phyloP scores from a whole-genome alignment of 2,888 invertebrate species.

The Metalampra italica region DNA sequence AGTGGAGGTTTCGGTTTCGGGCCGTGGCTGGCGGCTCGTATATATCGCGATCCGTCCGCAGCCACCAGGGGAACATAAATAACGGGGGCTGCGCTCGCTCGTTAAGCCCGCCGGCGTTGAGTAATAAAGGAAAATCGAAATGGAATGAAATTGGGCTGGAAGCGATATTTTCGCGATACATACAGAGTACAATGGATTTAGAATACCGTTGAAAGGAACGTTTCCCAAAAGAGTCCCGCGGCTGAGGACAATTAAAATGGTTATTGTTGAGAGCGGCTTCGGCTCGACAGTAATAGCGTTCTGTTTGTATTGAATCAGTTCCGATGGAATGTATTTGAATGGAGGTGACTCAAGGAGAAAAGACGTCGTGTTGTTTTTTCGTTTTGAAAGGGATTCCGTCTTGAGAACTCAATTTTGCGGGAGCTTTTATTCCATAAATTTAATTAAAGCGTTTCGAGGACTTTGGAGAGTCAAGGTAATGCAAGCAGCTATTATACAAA shows the following conservation, averaged over 20 bases:
- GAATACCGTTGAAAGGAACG: slow-evolving; percentile 61
- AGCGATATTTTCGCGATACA: slow-evolving; percentile 73
- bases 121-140: slow-evolving; percentile 79
- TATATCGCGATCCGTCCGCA: slow-evolving; percentile 73
- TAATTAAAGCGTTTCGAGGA: slow-evolving; percentile 52
- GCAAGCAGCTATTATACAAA: slow-evolving; percentile 24
- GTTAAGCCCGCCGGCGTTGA: slow-evolving; percentile 75
- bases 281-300: slow-evolving; percentile 46
- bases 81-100: slow-evolving; percentile 71
- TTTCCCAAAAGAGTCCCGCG: slow-evolving; percentile 53
- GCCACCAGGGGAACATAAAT: slow-evolving; percentile 77
- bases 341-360: slow-evolving; percentile 54
- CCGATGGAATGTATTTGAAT: slow-evolving; percentile 56
- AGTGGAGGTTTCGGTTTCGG: slow-evolving; percentile 62
- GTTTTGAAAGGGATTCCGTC: slow-evolving; percentile 43
- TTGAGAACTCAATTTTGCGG: slow-evolving; percentile 52
- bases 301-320: slow-evolving; percentile 61
- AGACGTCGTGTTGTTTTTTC: slow-evolving; percentile 53
- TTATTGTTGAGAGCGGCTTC: slow-evolving; percentile 58
- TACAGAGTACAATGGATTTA: slow-evolving; percentile 65
- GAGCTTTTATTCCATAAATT: slow-evolving; percentile 58
- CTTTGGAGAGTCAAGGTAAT: slow-evolving; percentile 27
- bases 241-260: slow-evolving; percentile 69
- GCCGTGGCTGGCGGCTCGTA: slow-evolving; percentile 52
- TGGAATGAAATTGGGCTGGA: slow-evolving; percentile 77